phyloP scores from a whole-genome alignment of 2,113 vertebrate species.

The Merops nubicus region DNA sequence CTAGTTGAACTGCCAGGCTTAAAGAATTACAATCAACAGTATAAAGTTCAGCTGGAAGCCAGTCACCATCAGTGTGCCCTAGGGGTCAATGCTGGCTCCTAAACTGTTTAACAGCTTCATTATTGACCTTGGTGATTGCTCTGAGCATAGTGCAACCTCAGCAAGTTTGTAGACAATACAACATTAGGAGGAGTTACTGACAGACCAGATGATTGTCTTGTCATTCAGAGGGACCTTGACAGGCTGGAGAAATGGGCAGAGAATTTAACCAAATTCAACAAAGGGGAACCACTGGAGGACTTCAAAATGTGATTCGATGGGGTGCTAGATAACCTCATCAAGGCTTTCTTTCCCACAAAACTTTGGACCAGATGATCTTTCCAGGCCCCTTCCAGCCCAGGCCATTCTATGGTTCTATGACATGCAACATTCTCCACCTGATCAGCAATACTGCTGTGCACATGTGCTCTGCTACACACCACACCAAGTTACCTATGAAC shows the following conservation, averaged over 20 bases:
- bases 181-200: not conserved
- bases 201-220: not conserved
- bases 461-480: not conserved
- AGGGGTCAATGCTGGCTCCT: not conserved
- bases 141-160: not conserved
- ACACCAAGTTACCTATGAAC: not conserved
- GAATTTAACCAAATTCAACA: not conserved
- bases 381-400: not conserved
- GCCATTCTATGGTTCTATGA: not conserved
- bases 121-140: not conserved
- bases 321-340: not conserved
- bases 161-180: not conserved
- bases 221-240: not conserved
- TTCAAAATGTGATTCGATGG: not conserved
- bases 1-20: not conserved
- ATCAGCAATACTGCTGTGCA: not conserved
- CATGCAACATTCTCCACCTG: not conserved
- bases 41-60: not conserved
- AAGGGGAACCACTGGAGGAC: not conserved
- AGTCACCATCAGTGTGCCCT: not conserved
- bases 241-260: not conserved
- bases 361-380: not conserved
- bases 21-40: not conserved
- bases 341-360: not conserved
- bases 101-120: not conserved